Base-by-base conservation (phyloP, 2,113 vertebrate genomes). In the Alligator sinensis region DNA sequence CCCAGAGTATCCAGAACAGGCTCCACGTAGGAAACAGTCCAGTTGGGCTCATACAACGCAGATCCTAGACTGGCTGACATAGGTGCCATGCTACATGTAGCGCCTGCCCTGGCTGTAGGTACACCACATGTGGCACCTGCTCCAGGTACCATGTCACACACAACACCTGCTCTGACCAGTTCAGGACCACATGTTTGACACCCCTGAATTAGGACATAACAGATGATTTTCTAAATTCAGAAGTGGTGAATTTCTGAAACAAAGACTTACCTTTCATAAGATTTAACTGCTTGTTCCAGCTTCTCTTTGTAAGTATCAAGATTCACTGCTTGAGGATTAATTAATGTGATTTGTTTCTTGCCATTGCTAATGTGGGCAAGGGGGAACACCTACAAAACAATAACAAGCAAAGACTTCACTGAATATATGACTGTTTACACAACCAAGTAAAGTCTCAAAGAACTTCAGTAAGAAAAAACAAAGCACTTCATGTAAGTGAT, bases 311-410 rank as follows among this genome's bases (percentile, higher is more conserved):
- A 98, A 79, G 88, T 90, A 80, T 96, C 95, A 86, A 98, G 97
- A 93, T 98, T 97, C 96, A 98, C 93, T 88, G 98, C 98, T 61
- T 97, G 97, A 91, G 98, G 98, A 95, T 98, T 99, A 96, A 98
- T 93, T 74, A 98, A 88, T 6, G 96, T 96, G 90, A 98, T 96
- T 84, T 3, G 76, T 82, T 97, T 97, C 94, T 97, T 97, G 92
- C 93, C 75, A 0, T 11, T 96, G 95, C 94, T 97, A 87, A 97
- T 30, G 5, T 97, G 97, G 68, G 97, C 97, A 91, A 98, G 62
- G 0, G 97, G 98, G 54, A 98, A 88, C 5, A 98, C 94, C 98
- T 99, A 64, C 81, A 75, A 91, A 2, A 85, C 30, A 84, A 88
- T 3, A 84, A 91, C 88, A 80, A 61, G 85, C 14, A 96, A 22